Evolutionary conservation across 2,113 vertebrate genomes (phyloP).

Genomic region (Epinephelus fuscoguttatus): DNA sequence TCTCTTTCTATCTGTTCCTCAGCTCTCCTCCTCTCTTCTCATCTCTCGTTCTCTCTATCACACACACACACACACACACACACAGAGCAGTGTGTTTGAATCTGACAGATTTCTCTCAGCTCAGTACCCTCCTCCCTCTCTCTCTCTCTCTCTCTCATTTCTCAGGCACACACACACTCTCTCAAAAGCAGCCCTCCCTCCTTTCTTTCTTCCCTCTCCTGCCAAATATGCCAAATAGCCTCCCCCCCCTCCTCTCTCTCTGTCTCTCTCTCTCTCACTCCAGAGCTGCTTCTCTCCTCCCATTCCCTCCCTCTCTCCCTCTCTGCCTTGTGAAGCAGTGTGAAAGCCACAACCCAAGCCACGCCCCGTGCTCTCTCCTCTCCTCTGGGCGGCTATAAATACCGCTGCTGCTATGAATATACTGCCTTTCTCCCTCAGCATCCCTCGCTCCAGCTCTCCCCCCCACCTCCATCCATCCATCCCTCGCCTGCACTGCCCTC

Average conservation of each 20-base stretch:
- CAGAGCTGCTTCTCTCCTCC: conserved; percentile 63
- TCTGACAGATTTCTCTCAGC: conserved; percentile 83
- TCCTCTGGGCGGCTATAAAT: conserved; percentile 87
- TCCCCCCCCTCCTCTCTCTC: conserved; percentile 34
- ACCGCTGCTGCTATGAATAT: conserved; percentile 87
- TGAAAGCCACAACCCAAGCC: conserved; percentile 74
- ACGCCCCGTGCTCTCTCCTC: conserved; percentile 78
- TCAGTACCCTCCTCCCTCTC: conserved; percentile 73
- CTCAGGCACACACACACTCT: conserved; percentile 59
- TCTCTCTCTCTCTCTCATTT: conserved; percentile 46
- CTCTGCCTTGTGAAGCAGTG: conserved; percentile 65
- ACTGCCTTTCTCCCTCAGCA: conserved; percentile 83
- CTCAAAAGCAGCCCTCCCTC: conserved; percentile 74
- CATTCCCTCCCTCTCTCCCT: conserved; percentile 59
- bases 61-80: conserved; percentile 29
- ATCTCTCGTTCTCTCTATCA: conserved; percentile 58
- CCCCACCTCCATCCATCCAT: conserved; percentile 57
- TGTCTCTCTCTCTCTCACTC: conserved; percentile 50
- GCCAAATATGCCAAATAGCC: conserved; percentile 74
- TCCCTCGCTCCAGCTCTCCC: conserved; percentile 61
- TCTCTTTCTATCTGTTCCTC: conserved; percentile 61
- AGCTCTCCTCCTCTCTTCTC: conserved; percentile 63
- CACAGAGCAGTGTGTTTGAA: conserved; percentile 78
- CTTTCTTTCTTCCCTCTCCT: conserved; percentile 70
- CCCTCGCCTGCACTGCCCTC: conserved; percentile 36